Percentiles rank a stretch among this genome's conserved stretches.
These are phyloP conservation scores for Pheosia tremula DNA, from an alignment of 2,888 invertebrate genomes.

Conservation along the genomic window DNA sequence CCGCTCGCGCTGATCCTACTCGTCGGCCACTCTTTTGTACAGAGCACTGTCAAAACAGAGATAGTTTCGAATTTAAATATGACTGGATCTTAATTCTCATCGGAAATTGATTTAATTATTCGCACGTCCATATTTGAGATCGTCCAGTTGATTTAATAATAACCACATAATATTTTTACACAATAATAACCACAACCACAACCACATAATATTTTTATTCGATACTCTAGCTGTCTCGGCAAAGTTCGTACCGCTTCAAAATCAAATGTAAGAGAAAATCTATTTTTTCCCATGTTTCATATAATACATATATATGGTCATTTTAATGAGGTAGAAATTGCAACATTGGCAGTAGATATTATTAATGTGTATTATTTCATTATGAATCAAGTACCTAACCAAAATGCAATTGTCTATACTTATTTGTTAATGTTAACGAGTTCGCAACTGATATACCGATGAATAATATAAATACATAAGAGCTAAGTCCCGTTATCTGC, in stretches of 20 bases:
- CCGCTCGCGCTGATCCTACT: slow-evolving; percentile 53
- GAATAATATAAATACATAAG: slow-evolving; percentile 44
- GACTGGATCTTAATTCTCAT: slow-evolving; percentile 54
- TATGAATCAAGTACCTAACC: too few species aligned
- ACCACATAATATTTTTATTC: background rate
- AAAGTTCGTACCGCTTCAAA: too few species aligned
- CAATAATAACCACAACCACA: too few species aligned
- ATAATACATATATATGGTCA: too few species aligned
- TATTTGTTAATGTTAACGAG: too few species aligned
- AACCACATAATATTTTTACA: background rate
- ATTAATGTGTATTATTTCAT: too few species aligned
- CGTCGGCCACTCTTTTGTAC: slow-evolving; percentile 58
- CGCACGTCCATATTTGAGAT: background rate
- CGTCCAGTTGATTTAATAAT: background rate
- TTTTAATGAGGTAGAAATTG: too few species aligned
- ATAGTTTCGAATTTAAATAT: slow-evolving; percentile 59
- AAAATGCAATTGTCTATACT: too few species aligned
- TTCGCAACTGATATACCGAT: slow-evolving; percentile 25
- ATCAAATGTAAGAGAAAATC: too few species aligned
- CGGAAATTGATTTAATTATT: slow-evolving; percentile 51
- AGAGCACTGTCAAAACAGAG: slow-evolving; percentile 75
- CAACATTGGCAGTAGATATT: too few species aligned
- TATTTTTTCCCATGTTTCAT: too few species aligned
- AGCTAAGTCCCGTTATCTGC: slow-evolving; percentile 59
- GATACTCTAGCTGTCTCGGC: background rate